These are phyloP conservation scores for Teleopsis dalmanni DNA, from an alignment of 1,140 invertebrate genomes.

Conservation along the genomic window DNA sequence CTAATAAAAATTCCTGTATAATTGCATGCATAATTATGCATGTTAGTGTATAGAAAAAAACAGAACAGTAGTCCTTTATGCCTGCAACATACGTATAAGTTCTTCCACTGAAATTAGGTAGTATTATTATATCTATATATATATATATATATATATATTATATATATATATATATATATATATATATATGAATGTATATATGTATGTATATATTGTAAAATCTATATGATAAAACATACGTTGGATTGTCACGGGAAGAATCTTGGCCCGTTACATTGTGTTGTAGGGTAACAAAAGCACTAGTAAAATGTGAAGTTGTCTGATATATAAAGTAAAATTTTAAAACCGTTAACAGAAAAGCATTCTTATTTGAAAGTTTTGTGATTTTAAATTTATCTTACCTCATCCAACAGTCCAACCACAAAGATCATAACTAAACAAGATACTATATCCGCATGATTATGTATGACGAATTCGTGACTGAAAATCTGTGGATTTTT, in stretches of 20 bases:
- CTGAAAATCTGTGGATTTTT: constrained; percentile 95
- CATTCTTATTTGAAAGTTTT: no score
- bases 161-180: no score
- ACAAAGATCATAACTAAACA: constrained; percentile 99
- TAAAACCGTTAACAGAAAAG: no score
- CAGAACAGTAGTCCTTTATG: constrained; percentile 79
- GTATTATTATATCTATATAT: no score
- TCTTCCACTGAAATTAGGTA: no score
- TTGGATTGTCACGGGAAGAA: constrained; percentile 50
- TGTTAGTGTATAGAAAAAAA: constrained; percentile 94
- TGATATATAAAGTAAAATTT: no score
- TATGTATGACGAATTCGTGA: constrained; percentile 98
- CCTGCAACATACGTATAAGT: constrained; percentile 75
- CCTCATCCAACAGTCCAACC: constrained; percentile 77
- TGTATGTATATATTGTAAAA: no score
- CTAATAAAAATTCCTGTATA: constrained; percentile 91
- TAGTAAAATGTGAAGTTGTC: constrained; percentile 58
- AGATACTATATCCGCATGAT: constrained; percentile 98
- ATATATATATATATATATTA: no score
- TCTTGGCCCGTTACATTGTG: constrained; percentile 76
- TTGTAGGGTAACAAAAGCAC: constrained; percentile 85
- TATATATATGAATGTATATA: no score
- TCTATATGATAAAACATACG: no score
- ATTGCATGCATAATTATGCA: constrained; percentile 96
- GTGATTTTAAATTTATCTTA: no score